Base-by-base conservation (phyloP, 2,797 vertebrate species). In the Poeciliopsis gracilis region DNA sequence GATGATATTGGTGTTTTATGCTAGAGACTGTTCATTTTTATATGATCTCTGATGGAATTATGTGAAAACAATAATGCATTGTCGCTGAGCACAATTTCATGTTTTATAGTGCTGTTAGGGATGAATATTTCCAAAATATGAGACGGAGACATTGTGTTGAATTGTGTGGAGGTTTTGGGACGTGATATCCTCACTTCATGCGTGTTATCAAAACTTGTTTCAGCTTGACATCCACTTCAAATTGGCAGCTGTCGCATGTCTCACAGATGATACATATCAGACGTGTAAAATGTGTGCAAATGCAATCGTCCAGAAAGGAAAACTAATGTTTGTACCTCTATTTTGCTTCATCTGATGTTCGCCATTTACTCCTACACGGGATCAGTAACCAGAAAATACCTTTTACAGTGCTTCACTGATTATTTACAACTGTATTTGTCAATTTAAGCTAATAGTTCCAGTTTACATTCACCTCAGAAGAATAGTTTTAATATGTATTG, bases 1-100 rank as follows among this genome's bases (percentile, higher is more conserved):
- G 85, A 80, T 80, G 63, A 85, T 85, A 83, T 84, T 73, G 59
- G 66, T 81, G 79, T 84, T 86, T 89, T 87, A 88, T 78, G 70
- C 76, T 16, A 2, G 75, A 45, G 63, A 72, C 67, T 84, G 72
- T 85, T 86, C 72, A 72, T 67, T 66, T 73, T 61, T 13, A 41
- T 70, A 89, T 86, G 78, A 87, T 80, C 43, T 77, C 77, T 46
- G 57, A 69, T 57, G 83, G 87, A 89, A 81, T 81, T 76, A 85
- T 47, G 57, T 75, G 81, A 84, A 86, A 86, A 90, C 83, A 80
- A 80, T 36, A 82, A 74, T 74, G 76, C 63, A 69, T 74, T 82
- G 81, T 82, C 67, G 28, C 75, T 46, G 59, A 84, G 41, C 74
- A 81, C 71, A 70, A 72, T 82, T 76, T 82, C 79, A 72, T 78